phyloP scores from a whole-genome alignment of 2,797 vertebrate genomes.

The Chaetophractus vellerosus region DNA sequence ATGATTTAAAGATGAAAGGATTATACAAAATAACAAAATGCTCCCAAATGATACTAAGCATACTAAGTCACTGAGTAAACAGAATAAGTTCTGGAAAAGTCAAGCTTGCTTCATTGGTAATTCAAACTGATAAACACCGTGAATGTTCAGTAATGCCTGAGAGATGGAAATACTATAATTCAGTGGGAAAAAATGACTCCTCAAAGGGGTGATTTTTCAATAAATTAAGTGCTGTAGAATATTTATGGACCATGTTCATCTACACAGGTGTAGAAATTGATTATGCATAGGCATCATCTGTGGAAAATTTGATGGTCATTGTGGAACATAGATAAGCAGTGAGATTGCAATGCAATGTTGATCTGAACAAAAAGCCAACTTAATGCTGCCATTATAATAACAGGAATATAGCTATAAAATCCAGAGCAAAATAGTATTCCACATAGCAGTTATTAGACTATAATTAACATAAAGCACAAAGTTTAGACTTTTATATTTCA shows the following conservation, averaged over 20 bases:
- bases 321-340: background rate
- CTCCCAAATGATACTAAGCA: background rate
- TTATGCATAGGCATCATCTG: conserved; percentile 21
- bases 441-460: background rate
- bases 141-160: conserved; percentile 44
- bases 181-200: background rate
- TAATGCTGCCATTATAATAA: background rate
- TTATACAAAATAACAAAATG: conserved; percentile 37
- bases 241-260: background rate
- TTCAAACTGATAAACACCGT: conserved; percentile 23
- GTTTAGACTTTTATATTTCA: conserved; percentile 49
- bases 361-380: background rate
- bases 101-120: background rate
- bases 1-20: conserved; percentile 62
- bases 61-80: conserved; percentile 34
- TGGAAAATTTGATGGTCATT: background rate
- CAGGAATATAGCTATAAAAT: background rate
- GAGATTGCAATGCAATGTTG: background rate
- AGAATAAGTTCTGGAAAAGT: conserved; percentile 39
- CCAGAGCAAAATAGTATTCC: background rate
- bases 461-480: background rate
- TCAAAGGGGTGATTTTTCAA: conserved; percentile 52
- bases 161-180: conserved; percentile 31
- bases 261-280: background rate
- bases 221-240: conserved; percentile 51